Conservation (phyloP, 2,888 invertebrate species). For the Heliconius aoede region DNA sequence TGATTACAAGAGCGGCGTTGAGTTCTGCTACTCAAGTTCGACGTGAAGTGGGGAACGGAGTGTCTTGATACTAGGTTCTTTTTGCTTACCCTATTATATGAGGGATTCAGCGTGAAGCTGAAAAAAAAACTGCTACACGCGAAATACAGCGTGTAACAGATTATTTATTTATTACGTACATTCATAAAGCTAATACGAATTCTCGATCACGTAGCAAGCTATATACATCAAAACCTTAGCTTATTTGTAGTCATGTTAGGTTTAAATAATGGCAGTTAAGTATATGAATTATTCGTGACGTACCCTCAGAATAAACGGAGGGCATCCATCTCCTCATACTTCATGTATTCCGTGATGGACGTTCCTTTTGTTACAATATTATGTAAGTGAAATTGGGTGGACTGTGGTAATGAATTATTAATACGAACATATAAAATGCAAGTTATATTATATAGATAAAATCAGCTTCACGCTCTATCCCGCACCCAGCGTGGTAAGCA, state of each 20-base stretch:
- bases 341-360: conserved; percentile 64
- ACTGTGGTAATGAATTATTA: conserved; percentile 42
- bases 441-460: neutral
- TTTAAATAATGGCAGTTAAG: conserved; percentile 27
- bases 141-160: too few species aligned
- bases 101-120: too few species aligned
- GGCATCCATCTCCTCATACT: conserved; percentile 66
- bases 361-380: conserved; percentile 51
- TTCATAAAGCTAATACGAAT: neutral
- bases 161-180: too few species aligned
- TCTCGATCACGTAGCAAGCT: conserved; percentile 2
- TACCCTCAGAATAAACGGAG: conserved; percentile 60
- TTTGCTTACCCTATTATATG: too few species aligned
- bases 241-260: conserved; percentile 17
- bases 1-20: too few species aligned
- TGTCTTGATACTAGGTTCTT: too few species aligned
- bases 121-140: too few species aligned
- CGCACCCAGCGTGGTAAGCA: too few species aligned
- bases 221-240: conserved; percentile 8
- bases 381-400: conserved; percentile 39
- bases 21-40: too few species aligned
- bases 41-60: too few species aligned
- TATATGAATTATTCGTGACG: conserved; percentile 51
- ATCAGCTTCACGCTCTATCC: too few species aligned
- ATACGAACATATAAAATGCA: conserved; percentile 20